Conservation (phyloP, 2,113 vertebrate genomes). For the Gila orcuttii region DNA sequence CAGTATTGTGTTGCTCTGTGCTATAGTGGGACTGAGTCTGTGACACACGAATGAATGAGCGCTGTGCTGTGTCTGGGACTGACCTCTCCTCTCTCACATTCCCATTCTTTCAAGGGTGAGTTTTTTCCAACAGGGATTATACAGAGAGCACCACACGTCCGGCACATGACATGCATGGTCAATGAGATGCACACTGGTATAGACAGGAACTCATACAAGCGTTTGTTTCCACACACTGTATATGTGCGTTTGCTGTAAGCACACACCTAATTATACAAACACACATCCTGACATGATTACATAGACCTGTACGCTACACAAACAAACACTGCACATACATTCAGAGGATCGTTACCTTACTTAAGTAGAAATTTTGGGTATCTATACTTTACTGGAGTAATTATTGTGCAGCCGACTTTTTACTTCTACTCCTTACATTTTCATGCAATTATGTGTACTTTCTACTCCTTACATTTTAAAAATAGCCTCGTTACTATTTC, state of each 20-base stretch:
- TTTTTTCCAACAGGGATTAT: slow-evolving; percentile 48
- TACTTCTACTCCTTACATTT: too few relatives aligned
- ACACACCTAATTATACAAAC: neutral
- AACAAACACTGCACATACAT: neutral
- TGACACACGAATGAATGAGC: neutral
- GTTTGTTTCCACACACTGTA: neutral
- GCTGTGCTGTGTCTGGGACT: slow-evolving; percentile 4
- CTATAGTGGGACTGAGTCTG: slow-evolving; percentile 35
- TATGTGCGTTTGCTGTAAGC: neutral
- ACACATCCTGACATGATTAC: neutral
- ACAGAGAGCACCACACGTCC: neutral
- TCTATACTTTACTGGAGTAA: too few relatives aligned
- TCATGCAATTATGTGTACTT: too few relatives aligned
- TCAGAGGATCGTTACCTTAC: too few relatives aligned
- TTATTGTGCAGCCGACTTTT: too few relatives aligned
- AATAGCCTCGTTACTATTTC: too few relatives aligned
- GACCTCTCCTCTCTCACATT: slow-evolving; percentile 30
- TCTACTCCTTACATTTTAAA: too few relatives aligned
- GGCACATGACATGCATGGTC: slow-evolving; percentile 31
- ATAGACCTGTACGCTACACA: neutral
- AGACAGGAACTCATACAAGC: neutral
- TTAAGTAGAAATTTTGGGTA: too few relatives aligned
- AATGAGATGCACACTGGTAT: slow-evolving; percentile 4
- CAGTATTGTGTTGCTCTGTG: slow-evolving; percentile 1
- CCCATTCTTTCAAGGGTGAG: slow-evolving; percentile 24